Evolutionary conservation across 1,140 invertebrate species (phyloP), one percentile per base, ranked within the genome.

Genomic region (Helicorthomorpha holstii): DNA sequence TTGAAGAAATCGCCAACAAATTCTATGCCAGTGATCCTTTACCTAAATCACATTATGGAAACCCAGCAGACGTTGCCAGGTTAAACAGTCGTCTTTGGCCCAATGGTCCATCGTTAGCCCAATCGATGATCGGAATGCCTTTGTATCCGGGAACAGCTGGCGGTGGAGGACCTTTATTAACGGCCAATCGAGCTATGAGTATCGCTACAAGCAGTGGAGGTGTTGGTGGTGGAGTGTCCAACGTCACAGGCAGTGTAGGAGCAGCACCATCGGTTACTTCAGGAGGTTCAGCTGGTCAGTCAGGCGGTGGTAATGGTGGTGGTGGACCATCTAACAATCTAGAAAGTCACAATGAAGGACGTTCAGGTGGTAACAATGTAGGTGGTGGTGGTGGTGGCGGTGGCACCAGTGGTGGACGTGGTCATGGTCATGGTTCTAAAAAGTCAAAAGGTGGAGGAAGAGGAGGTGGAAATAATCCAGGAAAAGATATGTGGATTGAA

Each of bases 1-100:
- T 85, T 64, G 87, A 88, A 67, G 85, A 90, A 73, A 88, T 89
- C 59, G 88, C 84, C 43, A 78, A 84, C 60, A 90, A 90, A 71
- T 71, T 88, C 46, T 90, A 90, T 65, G 85, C 85, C 49, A 84
- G 87, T 63, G 84, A 87, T 22, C 48, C 47, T 0, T 50, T 58
- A 19, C 56, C 52, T 52, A 56, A 52, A 43, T 16, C 47, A 27
- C 27, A n/a, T 45, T n/a, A 19, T 38, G 47, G 24, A 50, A 25
- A 42, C 54, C 56, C 52, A 25, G 56, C 42, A 54, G 55, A 48
- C 50, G 43, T 27, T 55, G 55, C 25, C 50, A 51, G 12, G 47
- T 53, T 29, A 50, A 57, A 44, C 50, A 58, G 49, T 46, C 50
- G 21, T 24, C 54, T 25, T 38, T 53, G 26, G 55, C 55, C 21